Conservation (phyloP, 53 echinoderm and acorn worm species). For the Henricia sp. region DNA sequence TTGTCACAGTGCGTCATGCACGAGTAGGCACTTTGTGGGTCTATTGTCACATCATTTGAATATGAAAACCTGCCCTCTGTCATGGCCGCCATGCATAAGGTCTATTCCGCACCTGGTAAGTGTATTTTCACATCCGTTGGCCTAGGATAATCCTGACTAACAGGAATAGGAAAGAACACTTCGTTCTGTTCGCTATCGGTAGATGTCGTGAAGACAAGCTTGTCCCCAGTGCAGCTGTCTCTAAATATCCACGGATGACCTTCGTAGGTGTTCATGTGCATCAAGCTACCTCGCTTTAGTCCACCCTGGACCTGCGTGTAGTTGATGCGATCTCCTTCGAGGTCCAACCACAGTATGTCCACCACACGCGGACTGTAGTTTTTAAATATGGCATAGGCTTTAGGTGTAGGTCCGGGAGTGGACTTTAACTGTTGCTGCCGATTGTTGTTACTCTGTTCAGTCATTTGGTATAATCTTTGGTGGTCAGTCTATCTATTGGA, state of each 20-base stretch:
- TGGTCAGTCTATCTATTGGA: too few species aligned
- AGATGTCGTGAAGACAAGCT: slow-evolving; percentile 44
- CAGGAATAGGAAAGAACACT: slow-evolving; percentile 28
- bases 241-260: slow-evolving; percentile 86
- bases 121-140: slow-evolving; percentile 45
- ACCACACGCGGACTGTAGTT: slow-evolving; percentile 34
- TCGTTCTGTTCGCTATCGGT: slow-evolving; percentile 8
- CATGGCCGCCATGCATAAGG: too few species aligned
- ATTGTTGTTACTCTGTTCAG: not conserved
- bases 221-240: slow-evolving; percentile 69
- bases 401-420: not conserved
- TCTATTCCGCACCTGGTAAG: slow-evolving; percentile 65
- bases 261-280: slow-evolving; percentile 70
- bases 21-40: too few species aligned
- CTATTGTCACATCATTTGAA: too few species aligned
- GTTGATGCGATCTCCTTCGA: slow-evolving; percentile 12
- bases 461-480: too few species aligned
- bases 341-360: slow-evolving; percentile 42
- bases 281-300: slow-evolving; percentile 35
- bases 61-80: too few species aligned
- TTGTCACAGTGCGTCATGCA: too few species aligned
- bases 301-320: slow-evolving; percentile 63
- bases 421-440: slow-evolving; percentile 11
- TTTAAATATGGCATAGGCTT: not conserved
- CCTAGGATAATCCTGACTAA: not conserved